Percentiles rank a stretch among this genome's conserved stretches.
Conservation (phyloP, 2,797 vertebrate species). For the Hafferia zeledoni region DNA sequence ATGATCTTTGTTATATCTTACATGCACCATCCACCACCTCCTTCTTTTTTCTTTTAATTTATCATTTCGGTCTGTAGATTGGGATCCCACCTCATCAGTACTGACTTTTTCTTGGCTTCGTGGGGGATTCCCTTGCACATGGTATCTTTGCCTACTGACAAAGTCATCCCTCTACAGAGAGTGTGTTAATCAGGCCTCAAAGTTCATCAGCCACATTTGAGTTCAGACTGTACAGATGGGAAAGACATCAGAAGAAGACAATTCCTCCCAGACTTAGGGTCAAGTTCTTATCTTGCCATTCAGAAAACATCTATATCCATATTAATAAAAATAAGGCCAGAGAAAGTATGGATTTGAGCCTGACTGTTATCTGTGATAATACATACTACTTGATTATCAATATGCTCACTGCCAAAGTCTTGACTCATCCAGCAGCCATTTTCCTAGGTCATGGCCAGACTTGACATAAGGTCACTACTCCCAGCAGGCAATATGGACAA, state of each 20-base stretch:
- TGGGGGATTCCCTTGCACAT: neutral
- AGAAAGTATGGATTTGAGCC: neutral
- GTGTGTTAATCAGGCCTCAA: neutral
- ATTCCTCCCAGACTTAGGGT: neutral
- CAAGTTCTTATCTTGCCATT: neutral
- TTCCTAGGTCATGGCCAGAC: neutral
- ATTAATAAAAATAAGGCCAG: neutral
- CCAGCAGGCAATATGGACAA: neutral
- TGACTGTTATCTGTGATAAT: neutral
- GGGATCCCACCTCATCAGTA: neutral
- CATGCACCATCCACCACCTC: no score
- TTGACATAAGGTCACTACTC: neutral
- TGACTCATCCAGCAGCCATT: neutral
- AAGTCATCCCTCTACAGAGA: neutral
- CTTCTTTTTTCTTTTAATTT: no score
- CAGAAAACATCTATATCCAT: neutral
- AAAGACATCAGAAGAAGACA: neutral
- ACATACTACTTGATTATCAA: neutral
- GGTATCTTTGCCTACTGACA: neutral
- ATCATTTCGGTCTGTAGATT: neutral
- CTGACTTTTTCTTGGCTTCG: neutral
- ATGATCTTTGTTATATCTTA: no score
- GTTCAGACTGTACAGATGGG: neutral
- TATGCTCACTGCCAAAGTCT: neutral
- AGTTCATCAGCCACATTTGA: neutral